Conservation (phyloP, 1,140 invertebrate species). For the Physella acuta region DNA sequence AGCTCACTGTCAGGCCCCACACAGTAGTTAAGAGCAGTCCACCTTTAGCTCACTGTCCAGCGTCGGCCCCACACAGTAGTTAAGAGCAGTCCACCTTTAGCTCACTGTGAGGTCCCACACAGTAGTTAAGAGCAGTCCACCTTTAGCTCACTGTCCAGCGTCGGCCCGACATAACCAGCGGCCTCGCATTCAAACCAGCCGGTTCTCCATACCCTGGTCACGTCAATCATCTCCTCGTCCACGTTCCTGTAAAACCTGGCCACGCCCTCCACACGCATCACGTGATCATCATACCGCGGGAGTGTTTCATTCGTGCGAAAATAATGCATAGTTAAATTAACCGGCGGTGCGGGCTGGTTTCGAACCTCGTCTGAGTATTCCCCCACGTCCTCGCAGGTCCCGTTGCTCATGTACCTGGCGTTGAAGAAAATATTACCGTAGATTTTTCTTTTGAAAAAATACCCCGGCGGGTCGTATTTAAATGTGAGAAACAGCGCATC, state of each 20-base stretch:
- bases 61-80: too few relatives aligned
- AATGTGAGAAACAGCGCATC: too few relatives aligned
- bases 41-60: too few relatives aligned
- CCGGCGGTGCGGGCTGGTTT: constrained; percentile 16
- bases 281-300: constrained; percentile 26
- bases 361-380: background rate
- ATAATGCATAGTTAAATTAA: constrained; percentile 32
- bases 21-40: too few relatives aligned
- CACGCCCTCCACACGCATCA: constrained; percentile 19
- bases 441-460: constrained; percentile 36
- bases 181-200: constrained; percentile 43
- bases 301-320: constrained; percentile 29
- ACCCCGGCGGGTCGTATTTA: constrained; percentile 33
- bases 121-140: background rate
- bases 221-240: constrained; percentile 34
- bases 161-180: constrained; percentile 42
- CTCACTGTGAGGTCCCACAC: too few relatives aligned
- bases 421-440: constrained; percentile 48
- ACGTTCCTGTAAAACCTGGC: constrained; percentile 35
- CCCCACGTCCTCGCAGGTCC: background rate
- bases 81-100: too few relatives aligned
- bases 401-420: background rate
- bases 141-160: constrained; percentile 20
- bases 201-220: constrained; percentile 44
- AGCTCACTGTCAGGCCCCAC: too few relatives aligned